Evolutionary conservation across 2,888 invertebrate genomes (phyloP), one percentile per base, ranked within the genome.

Genomic region (Lithophane leautieri): DNA sequence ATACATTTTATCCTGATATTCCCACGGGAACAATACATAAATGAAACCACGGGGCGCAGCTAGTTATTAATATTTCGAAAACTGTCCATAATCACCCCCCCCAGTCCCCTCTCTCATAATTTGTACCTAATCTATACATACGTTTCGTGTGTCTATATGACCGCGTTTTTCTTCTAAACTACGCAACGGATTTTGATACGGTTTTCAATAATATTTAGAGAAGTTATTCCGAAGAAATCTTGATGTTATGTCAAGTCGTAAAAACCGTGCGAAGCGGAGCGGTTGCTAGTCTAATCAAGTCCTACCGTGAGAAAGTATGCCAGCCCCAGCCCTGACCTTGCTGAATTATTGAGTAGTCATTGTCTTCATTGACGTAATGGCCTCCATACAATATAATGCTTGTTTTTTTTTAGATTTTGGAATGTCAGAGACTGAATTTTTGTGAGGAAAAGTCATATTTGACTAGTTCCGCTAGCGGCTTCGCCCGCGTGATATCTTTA

Each of bases 291-390:
- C 22, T 75, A 19, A 44, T 44, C n/a, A 19, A 50, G 19, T 44
- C 0, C 4, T 25, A 54, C 16, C 12, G 34, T 60, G 58, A 25
- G 70, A 70, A 34, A 78, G 14, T 50, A 34, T 28, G 68, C 42
- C 16, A 70, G 60, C 42, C 42, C 28, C 16, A 70, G 60, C 34
- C 28, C 42, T 68, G 28, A 70, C 58, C 78, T 58, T 25, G 8
- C 50, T 44, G 76, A 70, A 79, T 52, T 34, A 60, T 60, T 69
- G 22, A 50, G 6, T 28, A 61, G 25, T 25, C 58, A 44, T 61
- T 73, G 28, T 68, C 3, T 44, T 47, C 14, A 22, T n/a, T 52
- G 40, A 50, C 47, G 2, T 65, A n/a, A 56, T 19, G 11, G 19
- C 67, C 16, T 72, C 14, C 28, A 28, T 71, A 34, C n/a, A 16